A percentile compares a stretch with the other conserved stretches of the same genome.
Evolutionary conservation across 2,797 vertebrate species (phyloP).

Genomic region (Falco naumanni): DNA sequence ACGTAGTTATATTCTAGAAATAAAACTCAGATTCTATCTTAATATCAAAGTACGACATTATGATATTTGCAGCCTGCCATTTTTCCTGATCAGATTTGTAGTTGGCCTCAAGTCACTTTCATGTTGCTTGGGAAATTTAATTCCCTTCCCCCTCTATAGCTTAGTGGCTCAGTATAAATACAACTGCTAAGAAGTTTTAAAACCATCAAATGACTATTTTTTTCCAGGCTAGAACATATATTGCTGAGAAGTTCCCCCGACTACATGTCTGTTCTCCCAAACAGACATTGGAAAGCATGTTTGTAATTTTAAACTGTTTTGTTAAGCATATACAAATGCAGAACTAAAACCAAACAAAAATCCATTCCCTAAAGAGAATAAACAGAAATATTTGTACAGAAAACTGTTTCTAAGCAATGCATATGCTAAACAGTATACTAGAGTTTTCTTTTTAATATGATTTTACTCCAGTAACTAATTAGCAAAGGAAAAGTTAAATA

Average conservation of each 20-base stretch:
- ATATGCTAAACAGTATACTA: not conserved
- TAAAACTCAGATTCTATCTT: not conserved
- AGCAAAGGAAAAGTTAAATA: not conserved
- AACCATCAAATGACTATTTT: not conserved
- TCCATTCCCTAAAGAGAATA: not conserved
- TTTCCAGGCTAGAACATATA: not conserved
- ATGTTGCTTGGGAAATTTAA: not conserved
- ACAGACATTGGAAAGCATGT: not conserved
- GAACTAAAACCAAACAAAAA: slow-evolving; percentile 6
- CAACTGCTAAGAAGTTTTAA: not conserved
- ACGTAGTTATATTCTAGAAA: not conserved
- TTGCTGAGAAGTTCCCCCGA: not conserved
- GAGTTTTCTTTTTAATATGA: not conserved
- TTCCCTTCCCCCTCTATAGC: not conserved
- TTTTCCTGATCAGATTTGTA: not conserved
- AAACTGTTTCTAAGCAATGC: not conserved
- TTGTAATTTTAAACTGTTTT: slow-evolving; percentile 26
- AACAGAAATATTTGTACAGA: not conserved
- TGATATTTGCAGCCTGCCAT: not conserved
- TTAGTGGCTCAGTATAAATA: not conserved
- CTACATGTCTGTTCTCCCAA: not conserved
- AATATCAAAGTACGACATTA: not conserved
- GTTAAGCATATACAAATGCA: slow-evolving; percentile 2
- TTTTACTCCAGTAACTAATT: not conserved
- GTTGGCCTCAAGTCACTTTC: not conserved